Evolutionary conservation across 2,113 vertebrate species (phyloP), one percentile per base, ranked within the genome.

Genomic region (Bubo blakistoni): DNA sequence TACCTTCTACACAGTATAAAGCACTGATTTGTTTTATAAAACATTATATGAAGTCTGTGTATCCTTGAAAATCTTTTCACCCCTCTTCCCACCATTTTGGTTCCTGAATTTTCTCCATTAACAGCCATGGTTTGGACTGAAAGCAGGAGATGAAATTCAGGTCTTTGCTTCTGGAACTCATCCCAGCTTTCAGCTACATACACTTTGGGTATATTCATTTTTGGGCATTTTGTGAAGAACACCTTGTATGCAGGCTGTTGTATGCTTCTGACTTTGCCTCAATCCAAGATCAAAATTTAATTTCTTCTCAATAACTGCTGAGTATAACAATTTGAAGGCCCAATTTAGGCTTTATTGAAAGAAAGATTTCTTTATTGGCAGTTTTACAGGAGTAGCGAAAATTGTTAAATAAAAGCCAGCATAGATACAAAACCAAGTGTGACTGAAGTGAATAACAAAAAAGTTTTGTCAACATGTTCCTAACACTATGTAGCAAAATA

Each of bases 321-420:
- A 94, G 83, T 94, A 66, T 78, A 86, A 96, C 70, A 94, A 11
- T 94, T 94, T 92, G 44, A 86, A 92, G 90, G 78, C 59, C 38
- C 62, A 91, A 40, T 96, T 92, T 87, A 84, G 29, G 40, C n/a
- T 93, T 22, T 96, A 22, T 89, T 95, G 83, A 94, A 87, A 94
- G 52, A 85, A 96, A 90, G 71, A 77, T 90, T 95, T 94, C 47
- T 90, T 92, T 89, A 78, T 76, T 97, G 96, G 83, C 94, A 89
- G 36, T 71, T 95, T 85, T 92, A 94, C 83, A 92, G 70, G 51
- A 87, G 27, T 38, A 74, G 61, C 10, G 11, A 72, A 93, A 91
- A 63, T n/a, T 85, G 49, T 89, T 79, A 91, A 91, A 88, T 72
- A 94, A 95, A 89, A 94, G 26, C 40, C 3, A 5, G 10, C 46